Conservation (phyloP, 2,113 vertebrate species). For the Oceanites oceanicus region DNA sequence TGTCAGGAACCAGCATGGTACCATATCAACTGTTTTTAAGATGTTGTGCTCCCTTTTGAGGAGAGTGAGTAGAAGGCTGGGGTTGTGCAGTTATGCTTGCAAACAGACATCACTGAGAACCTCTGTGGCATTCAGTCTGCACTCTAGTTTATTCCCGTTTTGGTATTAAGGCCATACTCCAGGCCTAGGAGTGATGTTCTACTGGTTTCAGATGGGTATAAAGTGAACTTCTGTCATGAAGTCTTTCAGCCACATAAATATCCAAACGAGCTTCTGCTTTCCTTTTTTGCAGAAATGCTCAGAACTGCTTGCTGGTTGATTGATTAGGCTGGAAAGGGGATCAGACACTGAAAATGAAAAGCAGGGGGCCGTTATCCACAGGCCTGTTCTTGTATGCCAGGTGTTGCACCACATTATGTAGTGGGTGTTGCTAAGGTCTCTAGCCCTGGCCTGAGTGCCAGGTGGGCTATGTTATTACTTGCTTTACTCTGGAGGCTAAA, state of each 20-base stretch:
- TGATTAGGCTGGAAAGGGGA: background rate
- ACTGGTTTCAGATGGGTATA: background rate
- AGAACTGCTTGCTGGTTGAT: background rate
- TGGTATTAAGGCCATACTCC: background rate
- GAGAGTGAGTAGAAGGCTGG: background rate
- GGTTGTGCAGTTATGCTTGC: background rate
- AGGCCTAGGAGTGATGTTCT: background rate
- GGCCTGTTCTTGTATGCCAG: background rate
- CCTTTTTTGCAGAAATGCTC: background rate
- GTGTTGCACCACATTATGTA: rapidly evolving
- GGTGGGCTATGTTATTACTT: background rate
- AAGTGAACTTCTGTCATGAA: background rate
- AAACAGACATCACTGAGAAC: background rate
- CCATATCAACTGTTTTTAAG: background rate
- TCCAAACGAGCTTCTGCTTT: background rate
- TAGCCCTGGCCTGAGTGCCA: background rate
- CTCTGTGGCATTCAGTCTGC: background rate
- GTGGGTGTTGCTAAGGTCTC: background rate
- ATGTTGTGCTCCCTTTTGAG: background rate
- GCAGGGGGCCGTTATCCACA: background rate
- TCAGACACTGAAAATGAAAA: background rate
- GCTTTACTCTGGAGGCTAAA: background rate
- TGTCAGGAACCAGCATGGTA: background rate
- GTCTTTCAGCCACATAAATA: background rate
- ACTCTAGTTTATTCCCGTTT: background rate